Evolutionary conservation across 2,888 invertebrate species (phyloP).

Genomic region (Amphipoea lucens): DNA sequence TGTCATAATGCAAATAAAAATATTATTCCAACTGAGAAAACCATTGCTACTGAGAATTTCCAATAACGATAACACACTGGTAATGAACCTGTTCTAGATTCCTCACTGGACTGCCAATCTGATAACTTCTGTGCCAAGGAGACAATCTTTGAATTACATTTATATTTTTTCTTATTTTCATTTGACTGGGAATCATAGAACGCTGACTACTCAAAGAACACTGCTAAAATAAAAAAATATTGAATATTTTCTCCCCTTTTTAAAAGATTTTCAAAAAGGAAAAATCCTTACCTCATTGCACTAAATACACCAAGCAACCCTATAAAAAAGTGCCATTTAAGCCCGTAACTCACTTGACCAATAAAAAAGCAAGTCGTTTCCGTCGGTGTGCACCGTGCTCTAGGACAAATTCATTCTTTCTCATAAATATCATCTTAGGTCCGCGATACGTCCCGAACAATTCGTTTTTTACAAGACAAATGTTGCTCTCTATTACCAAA

Average conservation of each 20-base stretch:
- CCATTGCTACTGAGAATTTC: constrained; percentile 13
- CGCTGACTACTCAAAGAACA: neutral
- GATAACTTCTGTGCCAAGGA: constrained; percentile 15
- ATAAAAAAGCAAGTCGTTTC: constrained; percentile 31
- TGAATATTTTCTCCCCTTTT: neutral
- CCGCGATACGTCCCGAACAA: constrained; percentile 43
- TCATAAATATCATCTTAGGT: constrained; percentile 60
- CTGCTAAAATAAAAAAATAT: no score
- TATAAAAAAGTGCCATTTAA: constrained; percentile 11
- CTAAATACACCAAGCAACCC: constrained; percentile 17
- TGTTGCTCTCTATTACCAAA: constrained; percentile 30
- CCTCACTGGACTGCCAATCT: neutral
- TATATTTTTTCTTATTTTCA: neutral
- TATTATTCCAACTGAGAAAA: neutral
- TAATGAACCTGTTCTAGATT: neutral
- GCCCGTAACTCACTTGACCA: constrained; percentile 24
- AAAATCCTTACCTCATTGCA: neutral
- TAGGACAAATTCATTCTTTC: constrained; percentile 36
- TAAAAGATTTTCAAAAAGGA: neutral
- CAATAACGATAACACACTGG: neutral
- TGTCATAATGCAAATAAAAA: neutral
- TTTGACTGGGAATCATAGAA: neutral
- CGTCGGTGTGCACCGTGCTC: constrained; percentile 32
- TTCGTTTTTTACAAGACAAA: constrained; percentile 62
- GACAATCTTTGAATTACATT: neutral